Base-by-base conservation (phyloP, 1,140 invertebrate species). In the Harlomillsia oculata region DNA sequence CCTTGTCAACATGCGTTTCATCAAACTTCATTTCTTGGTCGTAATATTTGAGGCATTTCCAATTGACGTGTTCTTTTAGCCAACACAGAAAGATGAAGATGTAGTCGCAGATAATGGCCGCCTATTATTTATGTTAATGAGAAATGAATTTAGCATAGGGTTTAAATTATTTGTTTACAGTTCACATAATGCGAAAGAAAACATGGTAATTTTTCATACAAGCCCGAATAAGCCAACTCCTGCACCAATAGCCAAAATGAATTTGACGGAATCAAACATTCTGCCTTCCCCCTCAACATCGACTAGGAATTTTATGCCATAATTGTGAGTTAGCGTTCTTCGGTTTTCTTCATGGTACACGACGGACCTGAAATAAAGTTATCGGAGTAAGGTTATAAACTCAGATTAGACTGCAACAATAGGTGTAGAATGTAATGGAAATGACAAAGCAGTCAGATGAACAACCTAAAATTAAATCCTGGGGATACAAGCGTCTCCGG, bases 291-390 rank as follows among this genome's bases (percentile, higher is more conserved):
- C 77, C 32, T 73, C 67, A 4, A 78, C 72, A 37, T 69, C 68
- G 25, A 79, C 62, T 13, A 77, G 63, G 64, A 78, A 77, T 40
- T 71, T 71, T 28, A 79, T 70, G 2, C 77, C 77, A 66, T 70
- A 79, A 1, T 74, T 71, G 69, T 79, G 78, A 36, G 71, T 71
- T 28, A 79, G 60, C 3, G 41, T 58, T 25, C 56, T 32, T 46
- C 51, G 53, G 49, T 54, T 56, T 62, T 65, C 63, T 41, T 65
- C 63, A 36, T 65, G 59, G 26, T 53, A 65, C 16, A 51, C 39
- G 3, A 53, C 49, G 32, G 56, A 39, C 25, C 63, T 61, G 36
- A 25, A 44, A 6, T n/a, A n/a, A n/a, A n/a, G n/a, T n/a, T 16
- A 46, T 46, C 21, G 14, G 9, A n/a, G n/a, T n/a, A n/a, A n/a